These are phyloP conservation scores for Polyploca ridens DNA, from an alignment of 2,888 invertebrate species.

Conservation along the genomic window DNA sequence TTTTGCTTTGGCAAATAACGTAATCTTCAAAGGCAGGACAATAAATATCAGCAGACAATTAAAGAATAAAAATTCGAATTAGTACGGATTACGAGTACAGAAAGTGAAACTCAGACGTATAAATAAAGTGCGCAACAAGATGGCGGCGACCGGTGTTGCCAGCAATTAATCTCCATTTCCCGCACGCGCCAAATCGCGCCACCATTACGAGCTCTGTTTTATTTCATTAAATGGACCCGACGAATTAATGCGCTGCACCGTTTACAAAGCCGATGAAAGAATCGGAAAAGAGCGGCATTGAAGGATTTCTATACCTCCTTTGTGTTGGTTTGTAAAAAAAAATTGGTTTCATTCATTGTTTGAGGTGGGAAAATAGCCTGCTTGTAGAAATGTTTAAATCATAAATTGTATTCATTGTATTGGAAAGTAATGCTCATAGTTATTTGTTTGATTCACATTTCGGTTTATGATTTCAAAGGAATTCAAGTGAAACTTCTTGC, in stretches of 20 bases:
- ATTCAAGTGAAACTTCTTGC: not conserved
- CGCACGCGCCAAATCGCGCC: constrained; percentile 75
- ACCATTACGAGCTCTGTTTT: constrained; percentile 77
- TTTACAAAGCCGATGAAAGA: constrained; percentile 69
- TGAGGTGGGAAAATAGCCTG: constrained; percentile 44
- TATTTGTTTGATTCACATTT: not conserved
- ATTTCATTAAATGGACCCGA: constrained; percentile 79
- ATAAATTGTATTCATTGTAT: constrained; percentile 6
- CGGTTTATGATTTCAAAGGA: not conserved
- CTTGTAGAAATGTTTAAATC: constrained; percentile 23
- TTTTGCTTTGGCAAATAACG: not conserved
- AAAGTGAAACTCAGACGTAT: constrained; percentile 62
- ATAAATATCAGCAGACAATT: not conserved
- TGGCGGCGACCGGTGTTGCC: constrained; percentile 71
- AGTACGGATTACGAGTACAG: constrained; percentile 16
- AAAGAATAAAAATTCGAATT: not conserved
- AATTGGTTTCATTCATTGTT: constrained; percentile 55
- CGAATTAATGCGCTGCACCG: constrained; percentile 75
- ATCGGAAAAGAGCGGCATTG: constrained; percentile 60
- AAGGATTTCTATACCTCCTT: constrained; percentile 64
- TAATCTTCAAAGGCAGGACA: not conserved
- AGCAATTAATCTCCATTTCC: constrained; percentile 81
- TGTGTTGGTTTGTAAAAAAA: constrained; percentile 63
- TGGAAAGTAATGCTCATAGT: not conserved
- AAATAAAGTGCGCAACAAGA: constrained; percentile 74